Conservation (phyloP, 2,113 vertebrate genomes). For the Anthoscopus minutus region DNA sequence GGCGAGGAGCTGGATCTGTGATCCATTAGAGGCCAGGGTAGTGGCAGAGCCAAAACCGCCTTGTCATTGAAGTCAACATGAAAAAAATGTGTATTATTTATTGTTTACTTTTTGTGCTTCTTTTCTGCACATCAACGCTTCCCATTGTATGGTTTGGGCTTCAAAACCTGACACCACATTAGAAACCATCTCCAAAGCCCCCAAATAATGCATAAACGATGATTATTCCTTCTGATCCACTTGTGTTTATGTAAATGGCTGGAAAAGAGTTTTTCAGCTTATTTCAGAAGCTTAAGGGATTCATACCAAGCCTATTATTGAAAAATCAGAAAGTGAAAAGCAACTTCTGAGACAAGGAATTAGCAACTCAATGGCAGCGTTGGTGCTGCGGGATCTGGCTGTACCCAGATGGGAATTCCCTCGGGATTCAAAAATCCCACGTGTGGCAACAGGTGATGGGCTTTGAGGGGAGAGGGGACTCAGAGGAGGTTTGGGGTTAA, state of each 20-base stretch:
- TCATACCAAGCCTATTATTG: constrained; percentile 73
- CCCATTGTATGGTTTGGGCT: not conserved
- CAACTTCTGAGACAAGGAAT: constrained; percentile 71
- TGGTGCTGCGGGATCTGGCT: not conserved
- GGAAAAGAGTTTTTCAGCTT: constrained; percentile 70
- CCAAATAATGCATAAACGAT: constrained; percentile 42
- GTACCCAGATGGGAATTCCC: constrained; percentile 43
- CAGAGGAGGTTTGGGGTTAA: constrained; percentile 12
- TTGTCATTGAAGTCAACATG: not conserved
- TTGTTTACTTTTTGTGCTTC: not conserved
- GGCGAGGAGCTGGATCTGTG: constrained; percentile 28
- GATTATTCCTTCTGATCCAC: constrained; percentile 59
- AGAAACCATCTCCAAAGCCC: constrained; percentile 10
- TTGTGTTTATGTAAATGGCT: constrained; percentile 75
- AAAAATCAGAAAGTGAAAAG: constrained; percentile 75
- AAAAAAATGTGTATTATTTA: constrained; percentile 19
- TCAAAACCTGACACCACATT: not conserved
- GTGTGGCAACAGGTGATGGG: constrained; percentile 37
- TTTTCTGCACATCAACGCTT: not conserved
- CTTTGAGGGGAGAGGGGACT: not conserved
- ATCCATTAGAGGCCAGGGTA: constrained; percentile 13
- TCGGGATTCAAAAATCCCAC: constrained; percentile 23
- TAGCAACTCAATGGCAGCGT: constrained; percentile 51
- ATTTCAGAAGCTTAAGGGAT: constrained; percentile 75
- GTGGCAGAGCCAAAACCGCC: not conserved